phyloP scores from a whole-genome alignment of 1,140 invertebrate species.

The Arctopsyche grandis region DNA sequence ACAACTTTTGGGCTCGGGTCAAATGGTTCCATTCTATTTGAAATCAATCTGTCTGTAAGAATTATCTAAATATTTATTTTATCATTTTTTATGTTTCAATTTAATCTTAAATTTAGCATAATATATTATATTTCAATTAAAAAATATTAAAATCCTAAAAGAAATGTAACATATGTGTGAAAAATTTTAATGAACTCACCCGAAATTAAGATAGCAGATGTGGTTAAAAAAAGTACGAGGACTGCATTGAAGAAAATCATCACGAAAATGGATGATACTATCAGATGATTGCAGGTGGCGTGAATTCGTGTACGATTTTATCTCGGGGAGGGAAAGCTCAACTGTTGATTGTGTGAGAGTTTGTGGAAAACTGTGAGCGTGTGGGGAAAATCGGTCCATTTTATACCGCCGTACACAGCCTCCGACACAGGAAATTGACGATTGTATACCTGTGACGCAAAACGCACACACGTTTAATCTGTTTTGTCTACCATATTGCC shows the following conservation, averaged over 20 bases:
- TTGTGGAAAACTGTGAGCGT: slow-evolving; percentile 14
- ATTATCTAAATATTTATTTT: no score
- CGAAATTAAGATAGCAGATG: neutral
- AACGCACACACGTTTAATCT: no score
- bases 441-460: neutral
- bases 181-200: slow-evolving; percentile 13
- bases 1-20: slow-evolving; percentile 9
- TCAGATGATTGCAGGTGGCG: neutral
- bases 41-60: neutral
- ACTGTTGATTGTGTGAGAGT: neutral
- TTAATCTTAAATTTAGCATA: neutral
- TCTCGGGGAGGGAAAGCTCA: neutral
- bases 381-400: neutral
- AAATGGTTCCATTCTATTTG: neutral
- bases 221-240: slow-evolving; percentile 17
- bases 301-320: neutral
- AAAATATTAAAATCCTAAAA: no score
- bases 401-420: neutral
- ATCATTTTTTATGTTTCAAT: neutral
- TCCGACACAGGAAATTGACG: slow-evolving; percentile 21
- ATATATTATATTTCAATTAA: no score
- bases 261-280: neutral
- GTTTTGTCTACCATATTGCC: neutral
- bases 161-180: no score
- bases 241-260: slow-evolving; percentile 24